Percentiles rank a stretch among this genome's conserved stretches.
phyloP scores from a whole-genome alignment of 37 sponge, comb jelly and placozoan genomes.

The Ephydatia muelleri region DNA sequence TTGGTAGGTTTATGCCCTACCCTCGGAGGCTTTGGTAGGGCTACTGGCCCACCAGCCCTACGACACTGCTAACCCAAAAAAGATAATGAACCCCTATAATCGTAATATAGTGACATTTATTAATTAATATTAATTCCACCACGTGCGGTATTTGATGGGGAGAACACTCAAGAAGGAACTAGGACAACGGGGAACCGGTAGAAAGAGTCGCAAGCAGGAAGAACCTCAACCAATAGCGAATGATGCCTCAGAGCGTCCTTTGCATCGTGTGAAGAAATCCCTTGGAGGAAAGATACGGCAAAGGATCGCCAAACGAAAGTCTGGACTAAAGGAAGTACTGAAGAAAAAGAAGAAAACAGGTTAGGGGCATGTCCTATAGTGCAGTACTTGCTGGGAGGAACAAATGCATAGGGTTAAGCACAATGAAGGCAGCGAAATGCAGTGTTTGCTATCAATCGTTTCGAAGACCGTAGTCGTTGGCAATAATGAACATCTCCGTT shows the following conservation, averaged over 20 bases:
- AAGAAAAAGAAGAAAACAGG: not conserved
- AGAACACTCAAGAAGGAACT: constrained; percentile 29
- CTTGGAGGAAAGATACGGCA: constrained; percentile 35
- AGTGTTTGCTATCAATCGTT: too few relatives aligned
- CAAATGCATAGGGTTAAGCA: too few relatives aligned
- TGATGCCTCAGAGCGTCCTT: not conserved
- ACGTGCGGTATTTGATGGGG: not conserved
- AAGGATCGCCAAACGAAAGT: constrained; percentile 3
- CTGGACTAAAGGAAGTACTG: not conserved
- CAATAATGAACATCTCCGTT: too few relatives aligned
- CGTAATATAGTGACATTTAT: too few relatives aligned
- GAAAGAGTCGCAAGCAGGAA: constrained; percentile 65
- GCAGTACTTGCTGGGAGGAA: too few relatives aligned
- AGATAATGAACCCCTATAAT: too few relatives aligned
- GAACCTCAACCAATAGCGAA: constrained; percentile 20
- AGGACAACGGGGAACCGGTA: constrained; percentile 71
- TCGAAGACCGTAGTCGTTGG: too few relatives aligned
- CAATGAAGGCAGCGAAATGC: too few relatives aligned
- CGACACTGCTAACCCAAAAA: too few relatives aligned
- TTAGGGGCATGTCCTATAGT: not conserved
- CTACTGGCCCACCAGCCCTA: too few relatives aligned
- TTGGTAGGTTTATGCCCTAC: too few relatives aligned
- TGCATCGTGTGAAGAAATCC: not conserved
- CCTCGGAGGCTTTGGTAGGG: too few relatives aligned
- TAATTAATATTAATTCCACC: not conserved